phyloP scores from a whole-genome alignment of 2,113 vertebrate genomes.

The Rattus rattus region DNA sequence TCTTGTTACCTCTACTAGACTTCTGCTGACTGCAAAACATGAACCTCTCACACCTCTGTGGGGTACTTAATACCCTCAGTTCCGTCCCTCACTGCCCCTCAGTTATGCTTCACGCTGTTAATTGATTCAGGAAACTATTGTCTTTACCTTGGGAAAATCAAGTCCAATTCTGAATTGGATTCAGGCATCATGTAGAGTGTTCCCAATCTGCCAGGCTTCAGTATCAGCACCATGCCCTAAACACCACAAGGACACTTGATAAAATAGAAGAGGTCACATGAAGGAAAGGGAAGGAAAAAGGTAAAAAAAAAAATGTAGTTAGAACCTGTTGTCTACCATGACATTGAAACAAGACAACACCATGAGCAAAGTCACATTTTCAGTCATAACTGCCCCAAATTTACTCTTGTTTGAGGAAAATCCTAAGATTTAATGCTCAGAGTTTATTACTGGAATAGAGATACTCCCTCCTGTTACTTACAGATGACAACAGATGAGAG shows the following conservation, averaged over 20 bases:
- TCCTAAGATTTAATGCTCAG: not conserved
- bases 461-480: not conserved
- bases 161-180: not conserved
- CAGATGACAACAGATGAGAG: not conserved
- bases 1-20: not conserved
- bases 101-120: not conserved
- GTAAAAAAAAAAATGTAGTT: not conserved
- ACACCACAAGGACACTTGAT: not conserved
- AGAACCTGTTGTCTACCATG: not conserved
- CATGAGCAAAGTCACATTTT: not conserved
- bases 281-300: not conserved
- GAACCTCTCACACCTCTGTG: rapidly evolving
- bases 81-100: not conserved
- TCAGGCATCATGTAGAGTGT: not conserved
- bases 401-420: not conserved
- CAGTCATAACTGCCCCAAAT: not conserved
- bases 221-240: not conserved
- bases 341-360: not conserved
- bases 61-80: not conserved
- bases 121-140: not conserved
- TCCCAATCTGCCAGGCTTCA: not conserved
- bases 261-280: not conserved
- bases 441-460: not conserved
- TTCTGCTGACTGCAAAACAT: not conserved
- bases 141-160: not conserved